A percentile compares a stretch with the other conserved stretches of the same genome.
Evolutionary conservation across 2,888 invertebrate species (phyloP).

Genomic region (Habroteleia sp.): DNA sequence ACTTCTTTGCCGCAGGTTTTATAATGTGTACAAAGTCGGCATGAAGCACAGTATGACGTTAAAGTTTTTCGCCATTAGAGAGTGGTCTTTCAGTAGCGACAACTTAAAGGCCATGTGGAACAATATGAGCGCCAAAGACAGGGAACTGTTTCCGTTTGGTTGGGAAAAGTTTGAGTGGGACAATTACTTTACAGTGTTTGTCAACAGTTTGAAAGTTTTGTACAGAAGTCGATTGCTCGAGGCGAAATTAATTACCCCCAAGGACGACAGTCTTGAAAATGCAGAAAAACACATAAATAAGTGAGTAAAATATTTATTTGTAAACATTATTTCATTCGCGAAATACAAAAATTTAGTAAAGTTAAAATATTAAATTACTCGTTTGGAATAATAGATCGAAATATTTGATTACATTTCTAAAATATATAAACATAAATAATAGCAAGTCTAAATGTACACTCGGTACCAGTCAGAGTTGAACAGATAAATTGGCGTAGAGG

Average conservation of each 20-base stretch:
- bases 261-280: constrained; percentile 81
- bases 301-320: constrained; percentile 6
- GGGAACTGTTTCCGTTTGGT: constrained; percentile 86
- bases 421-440: no score
- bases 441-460: no score
- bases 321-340: not conserved
- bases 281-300: constrained; percentile 10
- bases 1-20: no score
- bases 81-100: constrained; percentile 88
- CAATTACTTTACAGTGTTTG: constrained; percentile 3
- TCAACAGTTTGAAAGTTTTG: not conserved
- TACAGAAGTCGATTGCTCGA: not conserved
- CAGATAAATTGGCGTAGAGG: no score
- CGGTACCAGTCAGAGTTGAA: no score
- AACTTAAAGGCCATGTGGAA: constrained; percentile 82
- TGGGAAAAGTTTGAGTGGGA: constrained; percentile 87
- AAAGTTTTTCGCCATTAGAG: constrained; percentile 88
- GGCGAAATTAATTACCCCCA: not conserved
- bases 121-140: constrained; percentile 83
- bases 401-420: no score
- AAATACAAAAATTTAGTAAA: no score
- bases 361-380: no score
- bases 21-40: constrained; percentile 84
- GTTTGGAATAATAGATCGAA: no score
- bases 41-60: constrained; percentile 84